Percentiles rank a stretch among this genome's conserved stretches.
These are phyloP conservation scores for Pampus argenteus DNA, from an alignment of 2,797 vertebrate genomes.

Conservation along the genomic window DNA sequence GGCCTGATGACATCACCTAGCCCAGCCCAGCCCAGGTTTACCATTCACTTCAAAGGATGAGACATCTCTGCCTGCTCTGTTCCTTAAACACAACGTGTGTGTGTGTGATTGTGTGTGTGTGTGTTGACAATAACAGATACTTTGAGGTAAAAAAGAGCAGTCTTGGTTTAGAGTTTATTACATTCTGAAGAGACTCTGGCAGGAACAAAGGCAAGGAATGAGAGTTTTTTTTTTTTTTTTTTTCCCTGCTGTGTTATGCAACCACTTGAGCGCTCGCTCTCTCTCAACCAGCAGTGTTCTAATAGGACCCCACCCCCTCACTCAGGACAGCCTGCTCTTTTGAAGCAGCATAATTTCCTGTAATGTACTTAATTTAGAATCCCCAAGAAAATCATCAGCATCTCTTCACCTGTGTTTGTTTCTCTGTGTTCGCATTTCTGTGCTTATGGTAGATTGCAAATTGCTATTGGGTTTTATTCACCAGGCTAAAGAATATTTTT, in stretches of 20 bases:
- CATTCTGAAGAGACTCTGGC: constrained; percentile 81
- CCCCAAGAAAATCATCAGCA: constrained; percentile 76
- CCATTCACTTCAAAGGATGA: constrained; percentile 72
- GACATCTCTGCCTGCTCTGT: constrained; percentile 59
- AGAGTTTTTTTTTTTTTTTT: constrained; percentile 63
- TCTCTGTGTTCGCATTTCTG: constrained; percentile 58
- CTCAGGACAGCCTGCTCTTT: constrained; percentile 82
- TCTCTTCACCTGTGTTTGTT: constrained; percentile 74
- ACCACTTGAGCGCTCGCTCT: constrained; percentile 78
- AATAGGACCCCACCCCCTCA: constrained; percentile 81
- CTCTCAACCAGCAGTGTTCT: constrained; percentile 77
- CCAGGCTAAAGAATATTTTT: constrained; percentile 64
- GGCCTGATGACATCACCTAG: constrained; percentile 75
- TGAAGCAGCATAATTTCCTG: constrained; percentile 84
- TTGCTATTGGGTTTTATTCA: constrained; percentile 74
- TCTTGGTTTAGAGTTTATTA: constrained; percentile 81
- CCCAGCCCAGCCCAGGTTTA: constrained; percentile 65
- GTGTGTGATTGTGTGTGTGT: constrained; percentile 43
- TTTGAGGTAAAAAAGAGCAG: constrained; percentile 74
- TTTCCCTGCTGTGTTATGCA: constrained; percentile 80
- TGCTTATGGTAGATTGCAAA: constrained; percentile 57
- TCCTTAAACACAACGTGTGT: constrained; percentile 42
- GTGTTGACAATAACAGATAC: constrained; percentile 72
- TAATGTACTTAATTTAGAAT: constrained; percentile 84
- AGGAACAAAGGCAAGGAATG: constrained; percentile 82